Percentiles rank a stretch among this genome's conserved stretches.
phyloP scores from a whole-genome alignment of 2,113 vertebrate species.

The Excalfactoria chinensis region DNA sequence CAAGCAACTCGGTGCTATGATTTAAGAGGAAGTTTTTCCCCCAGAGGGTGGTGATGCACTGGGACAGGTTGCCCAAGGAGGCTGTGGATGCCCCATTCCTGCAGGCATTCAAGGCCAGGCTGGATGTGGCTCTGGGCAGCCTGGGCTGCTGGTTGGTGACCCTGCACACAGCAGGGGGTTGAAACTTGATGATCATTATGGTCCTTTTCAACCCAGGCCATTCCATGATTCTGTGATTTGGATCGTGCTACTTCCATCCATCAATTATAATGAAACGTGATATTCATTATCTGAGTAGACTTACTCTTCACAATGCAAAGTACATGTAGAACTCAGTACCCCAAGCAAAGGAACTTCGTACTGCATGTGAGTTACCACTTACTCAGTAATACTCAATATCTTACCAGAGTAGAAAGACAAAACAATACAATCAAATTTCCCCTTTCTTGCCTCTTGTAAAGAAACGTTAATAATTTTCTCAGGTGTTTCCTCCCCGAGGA shows the following conservation, averaged over 20 bases:
- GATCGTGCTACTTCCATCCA: background rate
- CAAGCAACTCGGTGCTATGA: rapidly evolving
- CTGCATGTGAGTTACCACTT: background rate
- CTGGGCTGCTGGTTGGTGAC: no score
- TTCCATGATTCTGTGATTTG: background rate
- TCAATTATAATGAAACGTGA: background rate
- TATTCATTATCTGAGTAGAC: background rate
- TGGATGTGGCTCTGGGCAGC: no score
- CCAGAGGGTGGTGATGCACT: no score
- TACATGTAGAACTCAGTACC: background rate
- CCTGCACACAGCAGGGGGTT: no score
- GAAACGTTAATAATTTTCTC: background rate
- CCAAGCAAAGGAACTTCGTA: background rate
- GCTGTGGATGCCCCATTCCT: no score
- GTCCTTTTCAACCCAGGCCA: no score
- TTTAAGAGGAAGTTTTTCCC: background rate
- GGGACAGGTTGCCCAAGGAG: no score
- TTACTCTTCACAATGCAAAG: background rate
- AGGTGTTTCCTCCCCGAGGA: background rate
- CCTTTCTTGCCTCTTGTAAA: background rate
- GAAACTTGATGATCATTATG: no score
- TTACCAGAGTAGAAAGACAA: background rate
- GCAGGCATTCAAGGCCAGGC: no score
- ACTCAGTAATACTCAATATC: background rate
- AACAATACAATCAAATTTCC: background rate